Percentiles rank a stretch among this genome's conserved stretches.
These are phyloP conservation scores for Actinemys pallida DNA, from an alignment of 2,113 vertebrate genomes.

Conservation along the genomic window DNA sequence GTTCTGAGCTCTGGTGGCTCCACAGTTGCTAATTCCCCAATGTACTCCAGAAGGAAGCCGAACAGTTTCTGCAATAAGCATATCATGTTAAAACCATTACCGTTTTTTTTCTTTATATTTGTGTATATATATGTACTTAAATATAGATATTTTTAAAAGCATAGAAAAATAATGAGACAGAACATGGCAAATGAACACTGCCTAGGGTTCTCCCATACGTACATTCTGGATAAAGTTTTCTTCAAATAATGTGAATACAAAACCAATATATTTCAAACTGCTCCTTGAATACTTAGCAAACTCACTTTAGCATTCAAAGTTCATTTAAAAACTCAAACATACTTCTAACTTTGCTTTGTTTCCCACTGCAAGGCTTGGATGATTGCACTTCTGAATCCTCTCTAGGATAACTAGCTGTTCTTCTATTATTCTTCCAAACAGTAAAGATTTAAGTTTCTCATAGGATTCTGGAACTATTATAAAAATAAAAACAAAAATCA, in stretches of 20 bases:
- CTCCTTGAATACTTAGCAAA: neutral
- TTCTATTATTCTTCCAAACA: slow-evolving; percentile 82
- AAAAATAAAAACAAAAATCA: neutral
- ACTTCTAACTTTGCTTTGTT: slow-evolving; percentile 94
- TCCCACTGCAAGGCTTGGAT: slow-evolving; percentile 90
- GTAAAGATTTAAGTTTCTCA: slow-evolving; percentile 80
- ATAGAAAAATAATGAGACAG: neutral
- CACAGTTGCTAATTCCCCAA: slow-evolving; percentile 85
- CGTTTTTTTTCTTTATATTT: neutral
- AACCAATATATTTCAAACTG: neutral
- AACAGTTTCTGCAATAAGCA: slow-evolving; percentile 87
- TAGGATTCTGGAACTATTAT: slow-evolving; percentile 86
- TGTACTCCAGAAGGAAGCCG: slow-evolving; percentile 91
- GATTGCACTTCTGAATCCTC: slow-evolving; percentile 91
- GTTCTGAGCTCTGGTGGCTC: slow-evolving; percentile 84
- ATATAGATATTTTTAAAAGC: neutral
- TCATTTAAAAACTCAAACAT: slow-evolving; percentile 17
- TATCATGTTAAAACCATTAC: neutral
- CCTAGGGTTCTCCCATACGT: neutral
- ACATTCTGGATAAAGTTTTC: neutral
- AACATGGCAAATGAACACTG: neutral
- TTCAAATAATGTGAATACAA: neutral
- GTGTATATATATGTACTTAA: neutral
- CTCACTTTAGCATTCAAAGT: neutral
- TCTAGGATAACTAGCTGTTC: slow-evolving; percentile 90